Percentiles rank a stretch among this genome's conserved stretches.
Evolutionary conservation across 2,888 invertebrate species (phyloP).

Genomic region (Philhelius pedissequus): DNA sequence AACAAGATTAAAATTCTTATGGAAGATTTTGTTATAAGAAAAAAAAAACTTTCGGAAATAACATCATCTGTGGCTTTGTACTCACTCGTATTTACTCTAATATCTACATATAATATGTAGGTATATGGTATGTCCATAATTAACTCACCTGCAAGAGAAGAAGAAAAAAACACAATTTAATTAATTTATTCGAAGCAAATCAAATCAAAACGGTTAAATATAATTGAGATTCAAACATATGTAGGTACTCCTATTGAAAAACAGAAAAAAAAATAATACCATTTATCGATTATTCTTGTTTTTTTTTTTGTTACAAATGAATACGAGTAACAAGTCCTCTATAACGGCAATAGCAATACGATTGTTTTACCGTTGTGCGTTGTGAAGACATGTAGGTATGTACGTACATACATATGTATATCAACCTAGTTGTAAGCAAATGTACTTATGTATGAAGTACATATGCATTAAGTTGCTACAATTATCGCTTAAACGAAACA

Average conservation of each 20-base stretch:
- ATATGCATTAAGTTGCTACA: slow-evolving; percentile 18
- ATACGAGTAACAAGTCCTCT: slow-evolving; percentile 52
- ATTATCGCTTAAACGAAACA: slow-evolving; percentile 64
- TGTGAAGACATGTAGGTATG: background rate
- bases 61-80: background rate
- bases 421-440: no score
- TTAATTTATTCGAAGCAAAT: slow-evolving; percentile 46
- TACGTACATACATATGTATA: background rate
- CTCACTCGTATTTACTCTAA: background rate
- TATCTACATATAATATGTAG: background rate
- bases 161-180: slow-evolving; percentile 36
- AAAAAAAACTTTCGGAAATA: no score
- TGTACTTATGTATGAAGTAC: no score
- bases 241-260: background rate
- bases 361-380: slow-evolving; percentile 62
- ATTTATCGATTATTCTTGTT: slow-evolving; percentile 51
- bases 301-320: background rate
- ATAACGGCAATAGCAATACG: slow-evolving; percentile 37
- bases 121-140: background rate
- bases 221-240: slow-evolving; percentile 31
- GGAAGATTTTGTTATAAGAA: no score
- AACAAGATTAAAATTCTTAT: no score
- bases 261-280: slow-evolving; percentile 20
- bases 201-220: slow-evolving; percentile 56
- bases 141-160: slow-evolving; percentile 55